Percentiles rank a stretch among this genome's conserved stretches.
Conservation (phyloP, 2,113 vertebrate genomes). For the Cyphotilapia sp. region DNA sequence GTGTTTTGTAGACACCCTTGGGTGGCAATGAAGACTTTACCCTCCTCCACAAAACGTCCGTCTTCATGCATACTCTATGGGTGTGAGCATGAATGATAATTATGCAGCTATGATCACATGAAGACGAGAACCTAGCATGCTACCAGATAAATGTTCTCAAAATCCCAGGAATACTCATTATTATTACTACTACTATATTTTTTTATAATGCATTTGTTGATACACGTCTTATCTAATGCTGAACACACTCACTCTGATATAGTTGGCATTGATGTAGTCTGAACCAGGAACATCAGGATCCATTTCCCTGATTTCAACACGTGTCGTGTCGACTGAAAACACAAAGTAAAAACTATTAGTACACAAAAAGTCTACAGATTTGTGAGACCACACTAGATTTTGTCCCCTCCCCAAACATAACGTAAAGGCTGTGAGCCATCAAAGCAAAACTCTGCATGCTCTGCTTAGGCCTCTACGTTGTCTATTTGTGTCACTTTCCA, state of each 20-base stretch:
- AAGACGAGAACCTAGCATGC: background rate
- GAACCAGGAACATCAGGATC: slow-evolving; percentile 73
- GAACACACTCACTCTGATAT: slow-evolving; percentile 73
- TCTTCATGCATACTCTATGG: slow-evolving; percentile 75
- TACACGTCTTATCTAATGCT: background rate
- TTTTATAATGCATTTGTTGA: background rate
- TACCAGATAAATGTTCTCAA: background rate
- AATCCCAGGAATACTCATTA: background rate
- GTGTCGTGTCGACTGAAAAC: slow-evolving; percentile 77
- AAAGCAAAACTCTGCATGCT: background rate
- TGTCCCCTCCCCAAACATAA: background rate
- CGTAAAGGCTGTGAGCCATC: background rate
- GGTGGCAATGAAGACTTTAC: slow-evolving; percentile 81
- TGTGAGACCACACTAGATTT: background rate
- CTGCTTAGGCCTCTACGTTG: background rate
- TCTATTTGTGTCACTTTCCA: slow-evolving; percentile 60
- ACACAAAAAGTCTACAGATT: background rate
- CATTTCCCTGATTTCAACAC: slow-evolving; percentile 70
- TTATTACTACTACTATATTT: background rate
- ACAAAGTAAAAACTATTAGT: background rate
- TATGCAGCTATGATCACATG: background rate
- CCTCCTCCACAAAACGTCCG: slow-evolving; percentile 60
- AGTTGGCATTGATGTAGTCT: slow-evolving; percentile 86
- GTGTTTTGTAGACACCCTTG: slow-evolving; percentile 85
- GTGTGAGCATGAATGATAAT: background rate